These are phyloP conservation scores for Temnothorax unifasciatus DNA, from an alignment of 2,888 invertebrate genomes.

Conservation along the genomic window DNA sequence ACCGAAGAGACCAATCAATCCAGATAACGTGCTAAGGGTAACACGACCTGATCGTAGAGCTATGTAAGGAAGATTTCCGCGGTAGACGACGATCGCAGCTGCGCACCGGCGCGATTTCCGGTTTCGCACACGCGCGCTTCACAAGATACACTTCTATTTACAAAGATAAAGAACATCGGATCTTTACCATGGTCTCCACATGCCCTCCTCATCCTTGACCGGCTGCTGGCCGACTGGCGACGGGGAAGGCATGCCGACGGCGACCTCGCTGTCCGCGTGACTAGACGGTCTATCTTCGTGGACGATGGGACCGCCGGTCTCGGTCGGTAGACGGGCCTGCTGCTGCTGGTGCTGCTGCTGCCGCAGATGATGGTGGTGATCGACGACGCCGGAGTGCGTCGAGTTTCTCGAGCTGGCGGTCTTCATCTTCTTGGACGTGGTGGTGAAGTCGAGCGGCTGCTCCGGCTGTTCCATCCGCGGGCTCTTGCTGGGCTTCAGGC, in stretches of 20 bases:
- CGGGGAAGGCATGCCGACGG: conserved; percentile 76
- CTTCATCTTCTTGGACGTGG: conserved; percentile 83
- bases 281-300: conserved; percentile 80
- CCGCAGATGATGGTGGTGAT: conserved; percentile 50
- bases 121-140: conserved; percentile 27
- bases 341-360: conserved; percentile 43
- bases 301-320: conserved; percentile 55
- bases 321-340: conserved; percentile 50
- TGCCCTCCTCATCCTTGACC: conserved; percentile 84
- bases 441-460: conserved; percentile 85
- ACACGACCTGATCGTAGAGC: not conserved
- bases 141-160: conserved; percentile 43
- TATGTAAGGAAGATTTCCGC: conserved; percentile 12
- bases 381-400: conserved; percentile 13
- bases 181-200: conserved; percentile 85
- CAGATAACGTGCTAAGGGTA: not conserved
- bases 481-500: conserved; percentile 75
- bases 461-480: conserved; percentile 81
- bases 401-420: conserved; percentile 65
- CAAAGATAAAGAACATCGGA: conserved; percentile 15
- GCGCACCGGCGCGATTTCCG: conserved; percentile 23
- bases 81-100: conserved; percentile 36
- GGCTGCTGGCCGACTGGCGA: conserved; percentile 78
- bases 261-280: conserved; percentile 76
- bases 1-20: not conserved